Percentiles rank a stretch among this genome's conserved stretches.
Conservation (phyloP, 2,888 invertebrate species). For the Drosophila helvetica region DNA sequence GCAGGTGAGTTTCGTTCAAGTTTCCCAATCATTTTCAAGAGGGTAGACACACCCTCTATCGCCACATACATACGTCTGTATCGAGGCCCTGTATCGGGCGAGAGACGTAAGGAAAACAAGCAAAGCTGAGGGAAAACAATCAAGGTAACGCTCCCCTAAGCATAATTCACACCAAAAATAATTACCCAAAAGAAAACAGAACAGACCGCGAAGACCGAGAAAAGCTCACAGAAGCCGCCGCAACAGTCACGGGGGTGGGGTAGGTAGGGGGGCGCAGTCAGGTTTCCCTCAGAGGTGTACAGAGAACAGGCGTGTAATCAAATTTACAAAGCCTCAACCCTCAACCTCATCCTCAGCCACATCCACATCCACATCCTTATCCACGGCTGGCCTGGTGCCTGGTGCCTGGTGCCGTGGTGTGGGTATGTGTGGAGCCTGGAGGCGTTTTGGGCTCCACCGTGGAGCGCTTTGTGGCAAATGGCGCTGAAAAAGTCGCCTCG, state of each 20-base stretch:
- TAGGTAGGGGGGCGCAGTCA: background rate
- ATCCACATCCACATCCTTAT: background rate
- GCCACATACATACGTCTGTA: background rate
- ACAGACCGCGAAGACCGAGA: constrained; percentile 1
- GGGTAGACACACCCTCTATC: background rate
- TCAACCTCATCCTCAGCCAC: background rate
- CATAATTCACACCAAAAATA: constrained; percentile 67
- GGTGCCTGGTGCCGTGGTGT: background rate
- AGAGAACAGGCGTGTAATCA: background rate
- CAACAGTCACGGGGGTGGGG: background rate
- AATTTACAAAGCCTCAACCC: background rate
- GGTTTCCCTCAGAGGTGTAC: background rate
- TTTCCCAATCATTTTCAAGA: background rate
- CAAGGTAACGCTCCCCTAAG: constrained; percentile 53
- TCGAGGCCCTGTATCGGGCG: background rate
- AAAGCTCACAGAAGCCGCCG: background rate
- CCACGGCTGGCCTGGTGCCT: background rate
- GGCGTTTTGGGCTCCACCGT: background rate
- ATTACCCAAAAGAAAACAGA: constrained; percentile 50
- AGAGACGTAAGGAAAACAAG: constrained; percentile 22
- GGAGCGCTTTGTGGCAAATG: background rate
- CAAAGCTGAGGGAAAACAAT: constrained; percentile 42
- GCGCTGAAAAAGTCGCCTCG: constrained; percentile 29
- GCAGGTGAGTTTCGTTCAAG: constrained; percentile 54
- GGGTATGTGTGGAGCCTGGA: background rate